These are phyloP conservation scores for Sphinx pinastri DNA, from an alignment of 2,888 invertebrate genomes.

Conservation along the genomic window DNA sequence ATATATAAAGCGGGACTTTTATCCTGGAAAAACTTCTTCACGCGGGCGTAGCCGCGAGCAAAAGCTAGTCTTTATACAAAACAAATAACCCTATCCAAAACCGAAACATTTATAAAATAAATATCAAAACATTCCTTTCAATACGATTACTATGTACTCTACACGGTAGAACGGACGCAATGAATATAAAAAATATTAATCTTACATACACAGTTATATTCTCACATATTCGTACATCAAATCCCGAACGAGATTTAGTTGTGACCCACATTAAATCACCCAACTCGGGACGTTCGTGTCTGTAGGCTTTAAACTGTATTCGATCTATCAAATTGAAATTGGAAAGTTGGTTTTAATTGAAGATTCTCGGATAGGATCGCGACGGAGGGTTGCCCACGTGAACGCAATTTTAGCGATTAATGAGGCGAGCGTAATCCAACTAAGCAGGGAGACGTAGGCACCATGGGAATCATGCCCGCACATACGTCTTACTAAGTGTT, in stretches of 20 bases:
- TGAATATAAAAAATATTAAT: neutral
- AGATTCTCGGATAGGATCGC: conserved; percentile 58
- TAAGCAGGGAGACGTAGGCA: conserved; percentile 68
- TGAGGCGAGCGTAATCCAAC: conserved; percentile 79
- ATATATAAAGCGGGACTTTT: too few relatives aligned
- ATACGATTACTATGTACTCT: neutral
- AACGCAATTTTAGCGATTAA: conserved; percentile 80
- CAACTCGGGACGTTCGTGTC: conserved; percentile 37
- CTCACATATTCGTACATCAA: conserved; percentile 33
- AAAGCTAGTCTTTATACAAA: too few relatives aligned
- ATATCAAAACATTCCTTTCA: neutral
- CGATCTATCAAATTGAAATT: conserved; percentile 70
- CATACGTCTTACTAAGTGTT: conserved; percentile 61
- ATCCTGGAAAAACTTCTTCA: too few relatives aligned
- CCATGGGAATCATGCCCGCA: conserved; percentile 63
- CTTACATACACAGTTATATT: neutral
- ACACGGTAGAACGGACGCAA: neutral
- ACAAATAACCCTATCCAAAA: neutral
- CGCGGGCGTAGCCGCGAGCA: too few relatives aligned
- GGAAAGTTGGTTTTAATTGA: conserved; percentile 77
- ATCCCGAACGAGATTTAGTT: conserved; percentile 44
- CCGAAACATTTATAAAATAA: neutral
- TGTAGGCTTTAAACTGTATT: conserved; percentile 46
- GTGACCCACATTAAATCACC: conserved; percentile 45
- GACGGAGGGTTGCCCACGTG: conserved; percentile 52